phyloP scores from a whole-genome alignment of 2,888 invertebrate genomes.

The Harpalus rubripes region DNA sequence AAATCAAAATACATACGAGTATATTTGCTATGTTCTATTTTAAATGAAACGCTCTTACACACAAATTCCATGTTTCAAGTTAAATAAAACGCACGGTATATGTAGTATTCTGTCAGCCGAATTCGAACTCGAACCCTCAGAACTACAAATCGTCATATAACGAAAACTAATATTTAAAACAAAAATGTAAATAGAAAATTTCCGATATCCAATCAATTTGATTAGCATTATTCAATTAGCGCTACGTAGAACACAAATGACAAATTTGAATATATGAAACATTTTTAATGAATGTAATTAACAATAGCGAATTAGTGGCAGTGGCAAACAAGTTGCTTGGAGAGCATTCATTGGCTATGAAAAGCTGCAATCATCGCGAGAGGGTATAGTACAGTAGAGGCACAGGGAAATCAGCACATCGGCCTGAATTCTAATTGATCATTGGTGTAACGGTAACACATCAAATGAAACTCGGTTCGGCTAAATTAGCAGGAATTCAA shows the following conservation, averaged over 20 bases:
- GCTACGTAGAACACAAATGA: constrained; percentile 9
- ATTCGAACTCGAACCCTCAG: too few species aligned
- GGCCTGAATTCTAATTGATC: constrained; percentile 28
- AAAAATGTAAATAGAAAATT: neutral
- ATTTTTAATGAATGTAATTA: constrained; percentile 37
- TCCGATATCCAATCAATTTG: neutral
- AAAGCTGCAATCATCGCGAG: constrained; percentile 34
- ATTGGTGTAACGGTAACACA: constrained; percentile 20
- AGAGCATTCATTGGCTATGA: constrained; percentile 21
- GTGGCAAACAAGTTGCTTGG: constrained; percentile 14
- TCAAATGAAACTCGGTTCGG: neutral
- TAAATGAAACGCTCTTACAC: too few species aligned
- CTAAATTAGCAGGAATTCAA: constrained; percentile 33
- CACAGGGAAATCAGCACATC: constrained; percentile 9
- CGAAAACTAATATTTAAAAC: neutral
- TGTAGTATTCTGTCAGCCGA: too few species aligned
- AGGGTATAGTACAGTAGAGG: neutral
- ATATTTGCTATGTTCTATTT: too few species aligned
- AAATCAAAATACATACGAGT: too few species aligned
- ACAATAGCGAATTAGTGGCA: constrained; percentile 1
- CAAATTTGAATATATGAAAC: constrained; percentile 15
- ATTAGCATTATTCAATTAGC: constrained; percentile 8
- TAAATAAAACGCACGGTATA: too few species aligned
- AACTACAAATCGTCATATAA: neutral
- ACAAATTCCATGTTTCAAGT: too few species aligned